Evolutionary conservation across 2,113 vertebrate species (phyloP).

Genomic region (Cyanoramphus novaezelandiae): DNA sequence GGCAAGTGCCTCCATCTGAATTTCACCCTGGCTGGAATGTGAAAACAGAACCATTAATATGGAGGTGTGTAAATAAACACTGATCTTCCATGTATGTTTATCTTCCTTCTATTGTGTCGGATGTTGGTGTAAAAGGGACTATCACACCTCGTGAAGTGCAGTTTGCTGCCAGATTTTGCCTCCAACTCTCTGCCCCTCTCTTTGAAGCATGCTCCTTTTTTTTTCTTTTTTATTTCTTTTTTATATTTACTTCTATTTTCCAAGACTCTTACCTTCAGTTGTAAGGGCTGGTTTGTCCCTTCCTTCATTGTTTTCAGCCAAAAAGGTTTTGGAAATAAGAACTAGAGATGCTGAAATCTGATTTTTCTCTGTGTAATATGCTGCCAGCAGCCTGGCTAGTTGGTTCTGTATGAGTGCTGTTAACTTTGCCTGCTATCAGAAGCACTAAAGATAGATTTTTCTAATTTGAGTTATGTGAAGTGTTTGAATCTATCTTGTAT

Average conservation of each 20-base stretch:
- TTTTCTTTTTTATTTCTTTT: background rate
- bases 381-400: background rate
- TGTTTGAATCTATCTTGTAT: background rate
- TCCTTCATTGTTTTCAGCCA: background rate
- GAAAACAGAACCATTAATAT: conserved; percentile 5
- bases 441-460: background rate
- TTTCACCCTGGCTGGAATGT: background rate
- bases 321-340: background rate
- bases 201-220: background rate
- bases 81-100: background rate
- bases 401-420: background rate
- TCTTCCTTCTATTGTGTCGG: background rate
- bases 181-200: background rate
- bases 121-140: background rate
- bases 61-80: background rate
- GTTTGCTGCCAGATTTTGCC: background rate
- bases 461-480: background rate
- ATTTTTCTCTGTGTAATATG: background rate
- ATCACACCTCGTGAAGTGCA: background rate
- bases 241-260: background rate
- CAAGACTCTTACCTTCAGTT: background rate
- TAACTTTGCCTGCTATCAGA: background rate
- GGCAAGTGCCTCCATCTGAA: background rate
- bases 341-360: background rate
- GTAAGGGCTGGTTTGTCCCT: background rate